Evolutionary conservation across 2,113 vertebrate genomes (phyloP).

Genomic region (Cyanoramphus novaezelandiae): DNA sequence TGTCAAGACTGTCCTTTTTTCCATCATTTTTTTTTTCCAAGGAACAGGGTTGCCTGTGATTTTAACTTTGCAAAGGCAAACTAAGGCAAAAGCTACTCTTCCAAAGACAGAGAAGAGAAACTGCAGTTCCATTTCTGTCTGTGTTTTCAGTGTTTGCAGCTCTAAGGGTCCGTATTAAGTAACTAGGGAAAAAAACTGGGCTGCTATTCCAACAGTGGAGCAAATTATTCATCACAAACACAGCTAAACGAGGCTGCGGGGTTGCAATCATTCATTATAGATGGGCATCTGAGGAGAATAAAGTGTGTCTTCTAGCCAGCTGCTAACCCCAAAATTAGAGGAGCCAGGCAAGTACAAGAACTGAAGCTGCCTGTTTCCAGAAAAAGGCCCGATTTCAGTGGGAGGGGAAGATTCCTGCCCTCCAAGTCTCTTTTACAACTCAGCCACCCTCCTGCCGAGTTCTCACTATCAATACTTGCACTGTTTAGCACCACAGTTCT

Average conservation of each 20-base stretch:
- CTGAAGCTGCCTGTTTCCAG: not conserved
- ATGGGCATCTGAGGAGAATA: not conserved
- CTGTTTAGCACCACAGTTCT: not conserved
- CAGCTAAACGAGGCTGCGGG: not conserved
- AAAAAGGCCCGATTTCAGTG: not conserved
- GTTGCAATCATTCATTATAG: constrained; percentile 30
- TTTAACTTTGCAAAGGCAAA: constrained; percentile 11
- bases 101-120: not conserved
- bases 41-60: not conserved
- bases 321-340: not conserved
- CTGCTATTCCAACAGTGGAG: constrained; percentile 9
- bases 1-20: not conserved
- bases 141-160: not conserved
- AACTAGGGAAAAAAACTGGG: not conserved
- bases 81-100: constrained; percentile 2
- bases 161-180: not conserved
- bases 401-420: not conserved
- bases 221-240: constrained; percentile 32
- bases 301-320: not conserved
- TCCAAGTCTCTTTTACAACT: not conserved
- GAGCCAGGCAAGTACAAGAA: not conserved
- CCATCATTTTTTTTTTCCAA: not conserved
- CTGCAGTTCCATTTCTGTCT: not conserved
- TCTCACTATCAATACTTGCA: not conserved
- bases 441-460: not conserved